These are phyloP conservation scores for Melanotaenia nigrans DNA, from an alignment of 2,797 vertebrate genomes.

Conservation along the genomic window DNA sequence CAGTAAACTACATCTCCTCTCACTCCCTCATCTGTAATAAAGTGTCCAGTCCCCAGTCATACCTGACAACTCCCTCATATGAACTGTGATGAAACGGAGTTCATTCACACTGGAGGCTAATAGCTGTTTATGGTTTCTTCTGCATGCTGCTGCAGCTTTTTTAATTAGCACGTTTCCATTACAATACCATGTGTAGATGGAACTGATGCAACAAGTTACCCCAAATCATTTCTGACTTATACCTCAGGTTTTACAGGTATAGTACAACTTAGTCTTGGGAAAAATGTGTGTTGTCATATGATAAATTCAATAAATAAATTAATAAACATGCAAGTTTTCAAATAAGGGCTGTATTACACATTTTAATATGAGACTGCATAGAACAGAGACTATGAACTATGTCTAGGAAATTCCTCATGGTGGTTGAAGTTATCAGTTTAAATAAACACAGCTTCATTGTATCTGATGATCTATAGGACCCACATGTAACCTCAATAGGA, in stretches of 20 bases:
- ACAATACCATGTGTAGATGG: conserved; percentile 17
- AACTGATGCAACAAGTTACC: conserved; percentile 39
- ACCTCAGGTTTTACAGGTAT: not conserved
- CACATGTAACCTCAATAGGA: too few species aligned
- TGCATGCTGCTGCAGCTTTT: conserved; percentile 55
- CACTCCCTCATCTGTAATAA: conserved; percentile 55
- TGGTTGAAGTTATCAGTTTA: too few species aligned
- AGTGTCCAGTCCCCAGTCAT: conserved; percentile 52
- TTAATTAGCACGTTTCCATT: conserved; percentile 54
- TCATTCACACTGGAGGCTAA: conserved; percentile 60
- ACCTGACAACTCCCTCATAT: conserved; percentile 59
- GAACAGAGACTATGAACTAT: too few species aligned
- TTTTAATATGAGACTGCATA: too few species aligned
- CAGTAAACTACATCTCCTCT: conserved; percentile 56
- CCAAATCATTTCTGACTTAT: conserved; percentile 9
- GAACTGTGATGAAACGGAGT: conserved; percentile 32
- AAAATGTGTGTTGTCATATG: too few species aligned
- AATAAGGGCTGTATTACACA: too few species aligned
- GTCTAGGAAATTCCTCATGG: too few species aligned
- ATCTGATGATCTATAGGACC: too few species aligned
- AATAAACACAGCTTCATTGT: too few species aligned
- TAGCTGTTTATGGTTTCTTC: conserved; percentile 71
- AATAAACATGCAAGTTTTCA: too few species aligned
- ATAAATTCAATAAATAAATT: too few species aligned
- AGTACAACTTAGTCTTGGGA: not conserved